Percentiles rank a stretch among this genome's conserved stretches.
Conservation (phyloP, 92 coral and sea anemone species). For the Porites divaricata region DNA sequence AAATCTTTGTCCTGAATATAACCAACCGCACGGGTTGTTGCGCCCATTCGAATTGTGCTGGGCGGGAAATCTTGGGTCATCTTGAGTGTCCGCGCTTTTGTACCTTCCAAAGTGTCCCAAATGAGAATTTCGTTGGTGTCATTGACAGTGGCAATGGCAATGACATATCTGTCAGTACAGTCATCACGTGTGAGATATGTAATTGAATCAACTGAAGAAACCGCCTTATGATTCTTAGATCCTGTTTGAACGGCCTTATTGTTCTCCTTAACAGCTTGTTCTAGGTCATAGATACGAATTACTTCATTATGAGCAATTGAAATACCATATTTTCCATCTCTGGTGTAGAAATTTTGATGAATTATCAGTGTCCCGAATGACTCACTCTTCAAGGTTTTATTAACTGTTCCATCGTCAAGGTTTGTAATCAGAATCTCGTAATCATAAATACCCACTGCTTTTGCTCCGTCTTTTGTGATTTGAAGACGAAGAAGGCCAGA, state of each 20-base stretch:
- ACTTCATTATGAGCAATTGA: constrained; percentile 77
- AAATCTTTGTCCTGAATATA: constrained; percentile 79
- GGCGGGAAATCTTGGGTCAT: constrained; percentile 56
- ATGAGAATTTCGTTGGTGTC: constrained; percentile 63
- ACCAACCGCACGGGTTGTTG: constrained; percentile 78
- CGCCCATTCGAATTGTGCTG: constrained; percentile 75
- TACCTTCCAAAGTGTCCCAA: constrained; percentile 73
- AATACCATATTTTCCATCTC: constrained; percentile 70
- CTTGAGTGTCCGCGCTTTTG: constrained; percentile 71
- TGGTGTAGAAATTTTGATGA: constrained; percentile 67
- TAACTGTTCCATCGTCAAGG: constrained; percentile 63
- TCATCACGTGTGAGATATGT: constrained; percentile 60
- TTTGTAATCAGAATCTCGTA: constrained; percentile 80
- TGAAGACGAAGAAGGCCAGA: constrained; percentile 72
- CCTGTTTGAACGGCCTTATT: constrained; percentile 47
- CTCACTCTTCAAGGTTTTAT: constrained; percentile 71
- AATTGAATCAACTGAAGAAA: constrained; percentile 72
- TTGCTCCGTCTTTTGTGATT: constrained; percentile 66
- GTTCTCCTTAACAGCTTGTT: constrained; percentile 72
- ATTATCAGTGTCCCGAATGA: constrained; percentile 76
- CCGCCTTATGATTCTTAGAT: constrained; percentile 37
- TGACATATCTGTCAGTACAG: constrained; percentile 74
- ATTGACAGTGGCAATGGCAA: constrained; percentile 68
- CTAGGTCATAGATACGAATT: constrained; percentile 87
- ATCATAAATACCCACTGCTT: constrained; percentile 60